A percentile compares a stretch with the other conserved stretches of the same genome.
Conservation (phyloP, 2,888 invertebrate species). For the Stenurella melanura region DNA sequence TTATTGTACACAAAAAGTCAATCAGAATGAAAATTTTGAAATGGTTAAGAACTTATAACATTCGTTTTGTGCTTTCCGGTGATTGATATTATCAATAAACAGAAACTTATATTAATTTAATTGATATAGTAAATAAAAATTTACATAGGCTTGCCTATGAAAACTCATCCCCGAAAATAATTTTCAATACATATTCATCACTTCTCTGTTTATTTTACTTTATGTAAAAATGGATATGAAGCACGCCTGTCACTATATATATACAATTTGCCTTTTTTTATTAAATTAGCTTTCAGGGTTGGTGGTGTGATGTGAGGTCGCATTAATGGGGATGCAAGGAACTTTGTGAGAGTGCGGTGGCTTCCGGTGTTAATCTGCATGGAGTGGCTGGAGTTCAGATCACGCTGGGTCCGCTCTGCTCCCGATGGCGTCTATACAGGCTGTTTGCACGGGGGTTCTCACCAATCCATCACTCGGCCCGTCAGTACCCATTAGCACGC, state of each 20-base stretch:
- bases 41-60: no score
- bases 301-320: constrained; percentile 51
- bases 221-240: constrained; percentile 40
- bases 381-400: constrained; percentile 62
- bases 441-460: constrained; percentile 70
- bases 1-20: no score
- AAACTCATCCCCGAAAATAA: constrained; percentile 38
- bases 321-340: constrained; percentile 59
- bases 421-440: constrained; percentile 66
- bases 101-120: not conserved
- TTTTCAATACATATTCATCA: constrained; percentile 57
- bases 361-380: constrained; percentile 70
- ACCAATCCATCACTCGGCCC: constrained; percentile 75
- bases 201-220: constrained; percentile 49
- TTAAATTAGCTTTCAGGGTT: constrained; percentile 59
- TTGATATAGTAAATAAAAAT: not conserved
- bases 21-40: no score
- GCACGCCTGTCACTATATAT: constrained; percentile 46
- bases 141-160: constrained; percentile 6
- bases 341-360: constrained; percentile 59
- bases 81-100: no score
- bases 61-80: no score
- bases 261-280: constrained; percentile 60
- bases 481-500: constrained; percentile 80
- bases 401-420: constrained; percentile 63